Evolutionary conservation across 2,888 invertebrate genomes (phyloP).

Genomic region (Cremastobaeus sp.): DNA sequence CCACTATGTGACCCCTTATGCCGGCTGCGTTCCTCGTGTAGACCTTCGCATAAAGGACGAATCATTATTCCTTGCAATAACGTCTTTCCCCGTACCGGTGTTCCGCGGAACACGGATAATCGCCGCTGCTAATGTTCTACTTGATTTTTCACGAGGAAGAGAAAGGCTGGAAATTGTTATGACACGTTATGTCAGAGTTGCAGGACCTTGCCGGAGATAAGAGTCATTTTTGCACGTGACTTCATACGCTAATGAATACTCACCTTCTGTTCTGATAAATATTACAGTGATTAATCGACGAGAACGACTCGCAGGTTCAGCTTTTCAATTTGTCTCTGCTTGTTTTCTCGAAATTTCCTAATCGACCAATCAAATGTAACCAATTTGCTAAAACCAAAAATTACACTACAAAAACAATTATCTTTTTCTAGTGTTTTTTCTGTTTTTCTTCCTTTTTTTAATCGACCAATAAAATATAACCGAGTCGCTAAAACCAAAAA

Average conservation of each 20-base stretch:
- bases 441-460: too few relatives aligned
- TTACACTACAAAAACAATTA: too few relatives aligned
- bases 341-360: too few relatives aligned
- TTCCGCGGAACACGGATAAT: conserved; percentile 53
- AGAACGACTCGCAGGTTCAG: not conserved
- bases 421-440: too few relatives aligned
- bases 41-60: conserved; percentile 80
- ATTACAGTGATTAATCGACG: not conserved
- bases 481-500: too few relatives aligned
- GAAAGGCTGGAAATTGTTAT: conserved; percentile 49
- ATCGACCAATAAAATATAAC: too few relatives aligned
- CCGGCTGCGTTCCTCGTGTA: conserved; percentile 85
- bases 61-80: conserved; percentile 66
- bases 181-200: conserved; percentile 34
- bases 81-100: conserved; percentile 62
- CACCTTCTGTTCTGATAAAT: not conserved
- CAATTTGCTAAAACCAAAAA: too few relatives aligned
- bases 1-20: conserved; percentile 88
- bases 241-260: not conserved
- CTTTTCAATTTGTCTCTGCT: too few relatives aligned
- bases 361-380: too few relatives aligned
- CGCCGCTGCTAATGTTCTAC: conserved; percentile 29
- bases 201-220: conserved; percentile 42
- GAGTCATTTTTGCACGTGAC: conserved; percentile 13
- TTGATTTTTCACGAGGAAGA: conserved; percentile 58